Conservation (phyloP, 2,888 invertebrate genomes). For the Caenorhabditis virilis region DNA sequence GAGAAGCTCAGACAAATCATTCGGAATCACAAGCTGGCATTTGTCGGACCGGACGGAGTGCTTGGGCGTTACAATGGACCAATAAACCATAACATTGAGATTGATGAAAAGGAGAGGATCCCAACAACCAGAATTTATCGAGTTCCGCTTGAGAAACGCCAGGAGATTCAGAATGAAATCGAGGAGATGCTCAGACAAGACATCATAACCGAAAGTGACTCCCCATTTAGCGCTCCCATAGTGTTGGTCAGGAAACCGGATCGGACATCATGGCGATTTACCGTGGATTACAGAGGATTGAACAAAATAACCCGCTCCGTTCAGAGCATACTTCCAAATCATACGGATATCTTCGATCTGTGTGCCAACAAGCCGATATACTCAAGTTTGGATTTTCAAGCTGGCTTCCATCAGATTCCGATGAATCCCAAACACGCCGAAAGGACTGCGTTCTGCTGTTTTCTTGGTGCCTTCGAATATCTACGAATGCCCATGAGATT, state of each 20-base stretch:
- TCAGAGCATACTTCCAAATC: slow-evolving; percentile 9
- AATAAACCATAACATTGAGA: slow-evolving; percentile 14
- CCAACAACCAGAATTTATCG: slow-evolving; percentile 1
- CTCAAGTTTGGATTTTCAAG: slow-evolving; percentile 21
- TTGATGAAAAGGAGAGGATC: not conserved
- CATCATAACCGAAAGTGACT: slow-evolving; percentile 7
- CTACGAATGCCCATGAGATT: slow-evolving; percentile 31
- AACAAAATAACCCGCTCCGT: slow-evolving; percentile 18
- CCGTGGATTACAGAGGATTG: slow-evolving; percentile 26
- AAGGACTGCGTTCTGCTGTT: slow-evolving; percentile 22
- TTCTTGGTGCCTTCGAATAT: slow-evolving; percentile 16
- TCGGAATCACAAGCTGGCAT: slow-evolving; percentile 9
- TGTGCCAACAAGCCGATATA: slow-evolving; percentile 5
- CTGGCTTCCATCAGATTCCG: slow-evolving; percentile 28
- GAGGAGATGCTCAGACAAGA: slow-evolving; percentile 10
- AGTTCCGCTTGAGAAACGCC: slow-evolving; percentile 16
- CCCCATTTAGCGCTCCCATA: slow-evolving; percentile 12
- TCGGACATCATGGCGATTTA: slow-evolving; percentile 14
- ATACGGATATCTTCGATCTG: slow-evolving; percentile 18
- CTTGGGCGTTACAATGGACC: slow-evolving; percentile 21
- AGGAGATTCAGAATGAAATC: slow-evolving; percentile 12
- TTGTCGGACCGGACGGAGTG: slow-evolving; percentile 18
- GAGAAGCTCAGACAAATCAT: slow-evolving; percentile 2
- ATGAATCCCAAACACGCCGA: slow-evolving; percentile 7
- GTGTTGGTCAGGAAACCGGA: slow-evolving; percentile 29